Conservation (phyloP, 2,113 vertebrate species). For the Bujurquina vittata region DNA sequence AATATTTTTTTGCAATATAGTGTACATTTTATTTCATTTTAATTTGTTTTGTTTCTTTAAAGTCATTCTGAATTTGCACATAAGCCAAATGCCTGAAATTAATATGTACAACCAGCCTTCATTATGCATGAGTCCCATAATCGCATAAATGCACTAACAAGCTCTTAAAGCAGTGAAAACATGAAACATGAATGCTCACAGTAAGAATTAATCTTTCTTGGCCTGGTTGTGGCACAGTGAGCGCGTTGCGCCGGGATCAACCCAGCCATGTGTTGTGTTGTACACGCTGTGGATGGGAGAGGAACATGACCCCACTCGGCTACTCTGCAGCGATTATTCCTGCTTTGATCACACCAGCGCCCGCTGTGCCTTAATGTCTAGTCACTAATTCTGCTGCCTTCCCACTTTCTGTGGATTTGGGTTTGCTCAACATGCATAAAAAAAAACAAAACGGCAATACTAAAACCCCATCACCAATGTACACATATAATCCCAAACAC, state of each 20-base stretch:
- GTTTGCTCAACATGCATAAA: slow-evolving; percentile 41
- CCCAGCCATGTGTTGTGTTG: slow-evolving; percentile 16
- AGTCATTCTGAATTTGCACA: slow-evolving; percentile 23
- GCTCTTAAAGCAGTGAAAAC: slow-evolving; percentile 62
- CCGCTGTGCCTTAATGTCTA: slow-evolving; percentile 60
- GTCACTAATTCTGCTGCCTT: slow-evolving; percentile 63
- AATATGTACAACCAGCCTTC: slow-evolving; percentile 31
- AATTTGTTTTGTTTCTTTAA: slow-evolving; percentile 26
- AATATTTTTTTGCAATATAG: no score
- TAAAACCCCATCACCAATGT: slow-evolving; percentile 30
- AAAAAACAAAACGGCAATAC: slow-evolving; percentile 7
- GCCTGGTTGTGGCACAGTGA: slow-evolving; percentile 30
- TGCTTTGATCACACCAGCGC: slow-evolving; percentile 67
- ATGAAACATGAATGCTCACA: slow-evolving; percentile 57
- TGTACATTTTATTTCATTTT: not conserved
- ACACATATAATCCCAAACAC: slow-evolving; percentile 50
- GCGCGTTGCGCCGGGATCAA: not conserved
- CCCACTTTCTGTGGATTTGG: slow-evolving; percentile 49
- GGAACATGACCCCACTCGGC: slow-evolving; percentile 53
- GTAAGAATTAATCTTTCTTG: slow-evolving; percentile 47
- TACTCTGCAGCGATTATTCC: slow-evolving; percentile 56
- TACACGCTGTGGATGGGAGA: slow-evolving; percentile 31
- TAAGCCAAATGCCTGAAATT: slow-evolving; percentile 27
- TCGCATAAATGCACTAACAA: slow-evolving; percentile 64
- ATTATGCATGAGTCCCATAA: slow-evolving; percentile 42